These are phyloP conservation scores for Zygaena filipendulae DNA, from an alignment of 2,888 invertebrate genomes.

Conservation along the genomic window DNA sequence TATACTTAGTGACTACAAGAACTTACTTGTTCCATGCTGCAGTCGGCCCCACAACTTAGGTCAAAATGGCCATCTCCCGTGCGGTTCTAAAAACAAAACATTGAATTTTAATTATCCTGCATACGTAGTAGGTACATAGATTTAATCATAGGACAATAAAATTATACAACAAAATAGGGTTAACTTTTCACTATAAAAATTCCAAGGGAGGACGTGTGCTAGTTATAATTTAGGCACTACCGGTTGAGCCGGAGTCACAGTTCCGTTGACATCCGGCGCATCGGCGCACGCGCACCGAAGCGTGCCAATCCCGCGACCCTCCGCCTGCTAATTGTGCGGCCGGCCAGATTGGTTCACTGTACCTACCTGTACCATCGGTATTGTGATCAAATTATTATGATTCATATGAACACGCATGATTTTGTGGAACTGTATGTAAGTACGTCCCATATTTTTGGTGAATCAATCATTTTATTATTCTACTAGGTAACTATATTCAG, in stretches of 20 bases:
- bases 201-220: slow-evolving; percentile 5
- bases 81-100: slow-evolving; percentile 67
- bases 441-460: no score
- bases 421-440: no score
- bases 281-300: slow-evolving; percentile 39
- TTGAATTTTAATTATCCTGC: no score
- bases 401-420: no score
- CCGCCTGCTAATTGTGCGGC: slow-evolving; percentile 29
- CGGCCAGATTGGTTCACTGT: slow-evolving; percentile 19
- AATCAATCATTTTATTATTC: no score
- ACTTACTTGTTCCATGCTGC: slow-evolving; percentile 78
- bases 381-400: no score
- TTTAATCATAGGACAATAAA: no score
- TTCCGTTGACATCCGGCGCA: slow-evolving; percentile 44
- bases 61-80: slow-evolving; percentile 76
- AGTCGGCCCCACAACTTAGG: slow-evolving; percentile 75
- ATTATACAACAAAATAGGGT: not conserved
- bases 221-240: no score
- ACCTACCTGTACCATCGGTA: not conserved
- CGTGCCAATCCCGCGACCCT: no score
- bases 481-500: no score
- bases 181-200: slow-evolving; percentile 4
- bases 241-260: no score
- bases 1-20: not conserved
- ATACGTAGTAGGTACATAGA: no score